Evolutionary conservation across 2,113 vertebrate genomes (phyloP), one percentile per base, ranked within the genome.

Genomic region (Anolis carolinensis): DNA sequence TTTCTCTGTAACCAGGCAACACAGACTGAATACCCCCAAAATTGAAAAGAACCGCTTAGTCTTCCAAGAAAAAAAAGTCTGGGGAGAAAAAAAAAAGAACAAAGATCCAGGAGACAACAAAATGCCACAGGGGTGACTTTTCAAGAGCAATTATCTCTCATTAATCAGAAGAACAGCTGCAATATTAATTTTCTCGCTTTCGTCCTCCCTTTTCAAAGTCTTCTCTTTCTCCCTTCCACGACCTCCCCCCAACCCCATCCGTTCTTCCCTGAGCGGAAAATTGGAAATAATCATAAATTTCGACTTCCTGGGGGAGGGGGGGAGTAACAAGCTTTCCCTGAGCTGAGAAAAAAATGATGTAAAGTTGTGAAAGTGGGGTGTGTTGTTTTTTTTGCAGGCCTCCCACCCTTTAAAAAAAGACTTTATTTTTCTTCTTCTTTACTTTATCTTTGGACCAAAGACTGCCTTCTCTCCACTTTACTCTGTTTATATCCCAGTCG

Each of bases 151-250:
- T 99, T 99, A 99, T 99, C 97, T 98, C 97, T 97, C 97, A 96
- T 98, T 97, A 97, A 97, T 98, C 98, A 99, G 98, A 98, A 97
- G 97, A 98, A 98, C 98, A 99, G 98, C 98, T 99, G 98, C 98
- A 98, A 97, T 97, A 98, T 98, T 98, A 96, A 96, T 98, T 98
- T 98, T 97, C 97, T 94, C 95, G 96, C 96, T 96, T 96, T 97
- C 95, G 96, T 96, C 95, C 96, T 95, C 95, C 94, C 96, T 96
- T 96, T 97, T 97, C 96, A 96, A 95, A 96, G 93, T 95, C 78
- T 86, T 50, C 55, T 63, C 81, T 55, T 32, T 13, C 39, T 44
- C 39, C 39, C 39, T 44, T 44, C 39, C 39, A 44, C 39, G 39
- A 44, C 39, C 52, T 44, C 63, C 14, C 65, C 10, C 65, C 1